Conservation (phyloP, 2,797 vertebrate species). For the Galagoides demidoff region DNA sequence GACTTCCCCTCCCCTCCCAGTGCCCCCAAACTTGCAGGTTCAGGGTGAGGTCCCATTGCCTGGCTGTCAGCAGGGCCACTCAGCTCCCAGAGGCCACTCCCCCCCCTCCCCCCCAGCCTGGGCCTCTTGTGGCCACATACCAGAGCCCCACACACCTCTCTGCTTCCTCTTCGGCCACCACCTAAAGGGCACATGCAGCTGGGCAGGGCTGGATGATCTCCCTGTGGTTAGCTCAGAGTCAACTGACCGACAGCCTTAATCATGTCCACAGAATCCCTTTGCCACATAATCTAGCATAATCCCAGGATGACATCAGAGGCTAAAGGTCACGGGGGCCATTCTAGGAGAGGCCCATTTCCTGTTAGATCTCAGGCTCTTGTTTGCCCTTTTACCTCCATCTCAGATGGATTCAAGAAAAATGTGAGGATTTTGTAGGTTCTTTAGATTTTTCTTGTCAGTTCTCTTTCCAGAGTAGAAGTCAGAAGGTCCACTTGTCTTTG, state of each 20-base stretch:
- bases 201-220: too few relatives aligned
- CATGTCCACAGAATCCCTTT: fast-evolving
- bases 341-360: too few relatives aligned
- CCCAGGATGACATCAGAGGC: neutral
- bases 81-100: neutral
- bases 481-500: neutral
- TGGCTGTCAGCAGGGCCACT: fast-evolving
- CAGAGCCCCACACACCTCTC: too few relatives aligned
- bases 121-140: fast-evolving
- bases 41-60: neutral
- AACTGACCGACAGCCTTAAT: neutral
- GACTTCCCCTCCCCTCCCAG: neutral
- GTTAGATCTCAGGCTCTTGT: neutral
- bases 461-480: neutral
- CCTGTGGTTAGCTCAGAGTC: neutral
- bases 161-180: neutral
- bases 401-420: neutral
- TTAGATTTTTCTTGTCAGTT: neutral
- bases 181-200: fast-evolving
- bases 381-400: neutral
- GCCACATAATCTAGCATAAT: fast-evolving
- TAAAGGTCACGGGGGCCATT: fast-evolving
- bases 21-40: neutral
- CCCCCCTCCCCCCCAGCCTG: too few relatives aligned
- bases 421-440: fast-evolving